Percentiles rank a stretch among this genome's conserved stretches.
Evolutionary conservation across 2,797 vertebrate species (phyloP).

Genomic region (Buceros bicornis): DNA sequence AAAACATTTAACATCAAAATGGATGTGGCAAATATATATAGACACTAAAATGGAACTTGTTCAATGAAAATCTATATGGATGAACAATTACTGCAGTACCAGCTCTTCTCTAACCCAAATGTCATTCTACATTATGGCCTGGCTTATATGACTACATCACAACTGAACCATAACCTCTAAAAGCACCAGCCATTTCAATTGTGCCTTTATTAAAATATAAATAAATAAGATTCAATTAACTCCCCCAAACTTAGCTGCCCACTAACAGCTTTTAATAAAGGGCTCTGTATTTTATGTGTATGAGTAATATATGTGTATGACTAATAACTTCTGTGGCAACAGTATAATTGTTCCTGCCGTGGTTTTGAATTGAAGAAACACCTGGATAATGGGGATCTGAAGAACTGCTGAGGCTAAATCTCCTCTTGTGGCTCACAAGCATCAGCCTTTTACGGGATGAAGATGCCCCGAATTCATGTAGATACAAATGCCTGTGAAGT

Average conservation of each 20-base stretch:
- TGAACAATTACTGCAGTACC: constrained; percentile 15
- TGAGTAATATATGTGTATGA: background rate
- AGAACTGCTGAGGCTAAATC: background rate
- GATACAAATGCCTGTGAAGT: background rate
- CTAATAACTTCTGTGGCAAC: background rate
- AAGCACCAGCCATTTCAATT: background rate
- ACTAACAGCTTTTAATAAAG: background rate
- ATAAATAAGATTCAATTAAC: accelerated
- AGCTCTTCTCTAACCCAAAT: constrained; percentile 30
- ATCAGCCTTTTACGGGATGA: background rate
- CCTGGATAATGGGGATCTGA: background rate
- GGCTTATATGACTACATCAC: background rate
- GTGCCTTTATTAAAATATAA: background rate
- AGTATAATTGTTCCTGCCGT: background rate
- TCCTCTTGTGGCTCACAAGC: background rate
- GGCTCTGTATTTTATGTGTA: background rate
- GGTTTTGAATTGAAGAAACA: background rate
- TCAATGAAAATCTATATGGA: constrained; percentile 36
- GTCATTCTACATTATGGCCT: constrained; percentile 22
- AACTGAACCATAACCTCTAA: background rate
- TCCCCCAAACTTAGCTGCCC: background rate
- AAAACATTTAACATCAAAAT: background rate
- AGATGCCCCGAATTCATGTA: background rate
- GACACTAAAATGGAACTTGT: constrained; percentile 18
- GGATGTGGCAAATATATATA: background rate